phyloP scores from a whole-genome alignment of 2,113 vertebrate species.

The Saccopteryx bilineata region DNA sequence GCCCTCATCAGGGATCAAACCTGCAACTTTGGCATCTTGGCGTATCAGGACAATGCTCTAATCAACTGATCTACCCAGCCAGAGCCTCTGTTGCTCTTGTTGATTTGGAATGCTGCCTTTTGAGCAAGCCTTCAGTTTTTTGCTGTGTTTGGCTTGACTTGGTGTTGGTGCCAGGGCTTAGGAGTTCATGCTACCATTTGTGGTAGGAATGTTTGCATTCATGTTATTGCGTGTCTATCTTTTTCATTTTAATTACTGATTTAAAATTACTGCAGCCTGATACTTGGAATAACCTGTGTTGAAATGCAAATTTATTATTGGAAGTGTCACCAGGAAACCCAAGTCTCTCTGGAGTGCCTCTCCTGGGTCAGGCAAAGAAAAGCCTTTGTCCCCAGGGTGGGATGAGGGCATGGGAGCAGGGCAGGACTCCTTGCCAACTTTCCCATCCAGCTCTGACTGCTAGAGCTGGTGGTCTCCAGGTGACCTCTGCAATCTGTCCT shows the following conservation, averaged over 20 bases:
- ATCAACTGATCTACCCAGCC: no score
- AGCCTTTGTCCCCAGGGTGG: neutral
- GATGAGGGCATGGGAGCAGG: no score
- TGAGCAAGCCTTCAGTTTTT: neutral
- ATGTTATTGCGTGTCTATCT: neutral
- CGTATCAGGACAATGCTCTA: no score
- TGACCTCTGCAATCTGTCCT: neutral
- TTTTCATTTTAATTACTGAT: slow-evolving; percentile 13
- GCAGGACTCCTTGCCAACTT: neutral
- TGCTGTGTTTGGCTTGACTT: neutral
- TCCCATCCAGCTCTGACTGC: no score
- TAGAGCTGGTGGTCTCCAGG: neutral
- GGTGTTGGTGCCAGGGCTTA: neutral
- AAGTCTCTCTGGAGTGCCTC: neutral
- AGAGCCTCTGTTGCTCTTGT: neutral
- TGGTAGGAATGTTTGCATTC: neutral
- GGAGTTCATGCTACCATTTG: neutral
- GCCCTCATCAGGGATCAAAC: no score
- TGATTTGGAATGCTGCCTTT: neutral
- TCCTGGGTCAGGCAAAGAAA: fast-evolving
- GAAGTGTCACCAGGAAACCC: neutral
- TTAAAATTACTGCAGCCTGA: neutral
- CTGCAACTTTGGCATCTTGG: no score
- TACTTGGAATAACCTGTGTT: neutral
- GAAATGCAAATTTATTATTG: neutral